Percentiles rank a stretch among this genome's conserved stretches.
phyloP scores from a whole-genome alignment of 2,797 vertebrate genomes.

The Florisuga fusca region DNA sequence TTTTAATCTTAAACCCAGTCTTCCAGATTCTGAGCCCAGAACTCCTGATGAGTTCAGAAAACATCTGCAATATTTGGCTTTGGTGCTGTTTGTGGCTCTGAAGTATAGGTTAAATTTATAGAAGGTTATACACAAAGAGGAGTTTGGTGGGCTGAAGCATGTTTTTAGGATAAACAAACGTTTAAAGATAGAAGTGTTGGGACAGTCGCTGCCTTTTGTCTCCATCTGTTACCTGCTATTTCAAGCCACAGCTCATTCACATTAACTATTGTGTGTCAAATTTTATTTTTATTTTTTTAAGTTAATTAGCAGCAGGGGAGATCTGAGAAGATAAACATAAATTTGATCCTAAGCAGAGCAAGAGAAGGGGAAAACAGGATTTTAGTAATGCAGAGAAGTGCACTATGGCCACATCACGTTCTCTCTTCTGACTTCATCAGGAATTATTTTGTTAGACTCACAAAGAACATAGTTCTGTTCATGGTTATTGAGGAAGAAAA shows the following conservation, averaged over 20 bases:
- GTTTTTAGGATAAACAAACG: slow-evolving; percentile 84
- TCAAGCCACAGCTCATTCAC: slow-evolving; percentile 59
- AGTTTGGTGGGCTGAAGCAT: slow-evolving; percentile 48
- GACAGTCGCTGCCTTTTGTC: slow-evolving; percentile 76
- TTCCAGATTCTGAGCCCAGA: not conserved
- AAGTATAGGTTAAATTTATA: not conserved
- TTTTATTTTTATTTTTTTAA: not conserved
- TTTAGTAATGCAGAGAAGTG: not conserved
- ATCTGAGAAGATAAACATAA: not conserved
- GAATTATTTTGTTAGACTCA: not conserved
- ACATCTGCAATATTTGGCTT: not conserved
- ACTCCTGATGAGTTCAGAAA: not conserved
- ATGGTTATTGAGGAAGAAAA: not conserved
- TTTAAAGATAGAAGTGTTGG: slow-evolving; percentile 81
- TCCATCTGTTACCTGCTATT: slow-evolving; percentile 72
- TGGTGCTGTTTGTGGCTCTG: not conserved
- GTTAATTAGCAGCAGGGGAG: not conserved
- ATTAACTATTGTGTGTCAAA: slow-evolving; percentile 47
- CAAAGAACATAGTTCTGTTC: not conserved
- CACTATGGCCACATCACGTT: not conserved
- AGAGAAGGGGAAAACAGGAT: not conserved
- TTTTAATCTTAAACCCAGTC: not conserved
- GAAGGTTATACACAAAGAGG: slow-evolving; percentile 48
- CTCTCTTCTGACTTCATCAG: not conserved
- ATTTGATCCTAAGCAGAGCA: not conserved